Evolutionary conservation across 1,140 invertebrate species (phyloP), one percentile per base, ranked within the genome.

Genomic region (Radopholus similis): DNA sequence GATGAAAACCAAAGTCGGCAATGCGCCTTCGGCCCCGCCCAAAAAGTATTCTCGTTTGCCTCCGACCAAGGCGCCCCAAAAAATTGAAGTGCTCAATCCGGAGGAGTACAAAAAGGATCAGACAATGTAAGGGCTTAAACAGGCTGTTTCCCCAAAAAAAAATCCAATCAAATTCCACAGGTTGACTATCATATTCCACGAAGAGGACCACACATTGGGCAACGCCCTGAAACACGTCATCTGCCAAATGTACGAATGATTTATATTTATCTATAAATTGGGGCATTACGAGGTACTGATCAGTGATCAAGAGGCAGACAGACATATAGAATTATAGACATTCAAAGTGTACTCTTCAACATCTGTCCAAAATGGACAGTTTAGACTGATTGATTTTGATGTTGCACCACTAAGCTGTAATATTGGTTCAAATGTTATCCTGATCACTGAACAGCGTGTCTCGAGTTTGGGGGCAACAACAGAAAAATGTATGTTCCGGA

Each of bases 131-230:
- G 47, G 0, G 9, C 15, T 9, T 21, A n/a, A n/a, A n/a, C n/a
- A n/a, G n/a, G n/a, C n/a, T n/a, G n/a, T n/a, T n/a, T n/a, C n/a
- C n/a, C n/a, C n/a, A n/a, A n/a, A n/a, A n/a, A n/a, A n/a, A n/a
- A n/a, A n/a, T n/a, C n/a, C n/a, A n/a, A 42, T 42, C 11, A 1
- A 42, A 42, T 13, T 51, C 4, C 30, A 0, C 18, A 51, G 47
- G 47, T 26, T 77, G 35, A 79, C 76, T 2, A 40, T 78, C 2
- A 56, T 77, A 53, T 28, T 78, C 40, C 53, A 80, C 53, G 72
- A 78, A 57, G 77, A 78, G 58, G 77, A 78, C 64, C 78, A 78
- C 59, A 78, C 77, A 2, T 71, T 78, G 51, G 77, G 77, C 60
- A 78, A 78, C 56, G 57, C 77, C 4, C 60, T 78, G 9, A 78